Evolutionary conservation across 2,113 vertebrate genomes (phyloP), one percentile per base, ranked within the genome.

Genomic region (Pimephales promelas): DNA sequence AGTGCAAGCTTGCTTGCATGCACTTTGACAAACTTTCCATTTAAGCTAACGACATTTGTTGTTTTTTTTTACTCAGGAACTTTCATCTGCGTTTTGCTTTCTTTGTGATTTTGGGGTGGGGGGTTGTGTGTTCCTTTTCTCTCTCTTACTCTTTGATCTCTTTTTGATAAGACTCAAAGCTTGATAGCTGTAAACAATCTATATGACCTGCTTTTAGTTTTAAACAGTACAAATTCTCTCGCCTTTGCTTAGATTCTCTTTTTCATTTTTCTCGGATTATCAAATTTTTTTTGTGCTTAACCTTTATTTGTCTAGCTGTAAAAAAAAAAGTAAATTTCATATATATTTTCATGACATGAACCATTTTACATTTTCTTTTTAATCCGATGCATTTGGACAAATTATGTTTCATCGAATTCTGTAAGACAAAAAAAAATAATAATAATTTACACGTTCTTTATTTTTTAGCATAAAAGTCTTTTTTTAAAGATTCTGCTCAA

Each of bases 21-120:
- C 79, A 68, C 79, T 81, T 81, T 54, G 20, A 40, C 79, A 56
- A 71, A 81, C 64, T 70, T 81, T 81, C 79, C 28, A 34, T 34
- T 1, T n/a, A 28, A 2, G 28, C 28, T 28, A 18, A 24, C 62
- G 14, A 14, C 6, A 8, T 66, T 34, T n/a, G 28, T 54, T 81
- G 70, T 79, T 70, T 54, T 81, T 81, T 79, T 70, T 54, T 74
- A 72, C 59, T 66, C 31, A 52, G 18, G 28, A 81, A 26, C 54
- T 59, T 59, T 31, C 8, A 28, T 80, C 8, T 1, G 43, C 34
- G 3, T 36, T 11, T 36, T 68, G 26, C 24, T 26, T 49, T 70
- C 22, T 80, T 49, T 68, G 3, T 47, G 18, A 45, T 52, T 80
- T 22, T 64, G 8, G 40, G 77, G 77, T 79, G 57, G 77, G 59